A percentile compares a stretch with the other conserved stretches of the same genome.
phyloP scores from a whole-genome alignment of 2,797 vertebrate species.

The Eremophila alpestris region DNA sequence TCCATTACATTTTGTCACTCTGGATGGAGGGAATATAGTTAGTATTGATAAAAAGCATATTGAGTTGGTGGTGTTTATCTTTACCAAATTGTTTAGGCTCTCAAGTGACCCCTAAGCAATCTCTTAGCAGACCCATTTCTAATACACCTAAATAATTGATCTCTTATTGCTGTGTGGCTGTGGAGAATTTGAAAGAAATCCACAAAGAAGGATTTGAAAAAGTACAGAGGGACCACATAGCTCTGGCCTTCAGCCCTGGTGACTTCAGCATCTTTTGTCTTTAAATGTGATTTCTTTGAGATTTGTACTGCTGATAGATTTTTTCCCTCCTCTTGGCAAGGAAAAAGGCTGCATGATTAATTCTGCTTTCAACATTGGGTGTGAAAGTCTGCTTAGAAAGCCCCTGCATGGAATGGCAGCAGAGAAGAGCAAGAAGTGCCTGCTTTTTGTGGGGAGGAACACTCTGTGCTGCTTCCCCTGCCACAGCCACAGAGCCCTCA shows the following conservation, averaged over 20 bases:
- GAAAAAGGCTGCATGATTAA: neutral
- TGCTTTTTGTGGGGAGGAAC: neutral
- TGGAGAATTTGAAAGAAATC: neutral
- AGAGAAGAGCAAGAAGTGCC: neutral
- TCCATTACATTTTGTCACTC: neutral
- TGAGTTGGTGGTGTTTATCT: neutral
- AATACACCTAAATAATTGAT: neutral
- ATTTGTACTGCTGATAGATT: neutral
- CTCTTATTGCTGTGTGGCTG: neutral
- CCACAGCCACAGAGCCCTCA: neutral
- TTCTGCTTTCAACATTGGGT: neutral
- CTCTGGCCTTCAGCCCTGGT: neutral
- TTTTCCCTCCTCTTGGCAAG: neutral
- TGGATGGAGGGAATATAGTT: neutral
- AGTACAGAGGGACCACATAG: neutral
- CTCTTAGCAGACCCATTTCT: neutral
- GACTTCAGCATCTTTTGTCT: neutral
- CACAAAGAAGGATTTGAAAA: neutral
- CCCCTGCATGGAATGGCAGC: neutral
- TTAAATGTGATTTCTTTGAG: neutral
- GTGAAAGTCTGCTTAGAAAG: neutral
- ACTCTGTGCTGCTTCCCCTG: neutral
- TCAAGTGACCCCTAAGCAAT: neutral
- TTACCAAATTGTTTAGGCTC: neutral
- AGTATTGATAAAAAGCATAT: neutral